Evolutionary conservation across 2,888 invertebrate species (phyloP), one percentile per base, ranked within the genome.

Genomic region (Cerastoderma edule): DNA sequence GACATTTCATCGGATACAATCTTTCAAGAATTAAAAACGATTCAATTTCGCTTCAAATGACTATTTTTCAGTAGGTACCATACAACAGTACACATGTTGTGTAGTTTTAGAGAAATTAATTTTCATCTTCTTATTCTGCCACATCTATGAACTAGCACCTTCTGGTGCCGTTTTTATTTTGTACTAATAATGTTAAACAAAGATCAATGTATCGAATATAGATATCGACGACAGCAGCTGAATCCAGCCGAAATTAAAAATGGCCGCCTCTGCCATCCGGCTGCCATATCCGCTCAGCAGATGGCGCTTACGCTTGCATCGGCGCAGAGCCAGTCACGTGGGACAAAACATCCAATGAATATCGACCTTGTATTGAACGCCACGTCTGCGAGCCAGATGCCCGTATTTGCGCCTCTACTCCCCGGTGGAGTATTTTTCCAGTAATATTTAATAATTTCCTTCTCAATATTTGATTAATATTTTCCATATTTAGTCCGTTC

Each of bases 381-480:
- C 27, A 57, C 60, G 64, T 67, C 50, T 32, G 71, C 44, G 24
- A 10, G 35, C 71, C 80, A 80, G 80, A 80, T 80, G 80, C 80
- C 74, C 56, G 60, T 76, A 64, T 80, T 80, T 80, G 75, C 71
- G 60, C 72, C 74, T 27, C 71, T 33, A 65, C 56, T 74, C 77
- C 76, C 77, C 63, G 56, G 44, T 72, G 79, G 69, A 68, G 67
- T 63, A 63, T 66, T 70, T 75, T 70, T 53, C 30, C 72, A 72
- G 56, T 50, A 72, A 63, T 66, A 68, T 67, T 68, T 72, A 69
- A 78, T 75, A 69, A 72, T 64, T 68, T 72, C 67, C 50, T 75
- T 67, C 72, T 70, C 72, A 80, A 72, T 80, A 80, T 78, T 80
- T 80, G 80, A 80, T 80, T 80, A 78, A 69, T 78, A 75, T 78